Evolutionary conservation across 2,888 invertebrate species (phyloP).

Genomic region (Hemithea aestivaria): DNA sequence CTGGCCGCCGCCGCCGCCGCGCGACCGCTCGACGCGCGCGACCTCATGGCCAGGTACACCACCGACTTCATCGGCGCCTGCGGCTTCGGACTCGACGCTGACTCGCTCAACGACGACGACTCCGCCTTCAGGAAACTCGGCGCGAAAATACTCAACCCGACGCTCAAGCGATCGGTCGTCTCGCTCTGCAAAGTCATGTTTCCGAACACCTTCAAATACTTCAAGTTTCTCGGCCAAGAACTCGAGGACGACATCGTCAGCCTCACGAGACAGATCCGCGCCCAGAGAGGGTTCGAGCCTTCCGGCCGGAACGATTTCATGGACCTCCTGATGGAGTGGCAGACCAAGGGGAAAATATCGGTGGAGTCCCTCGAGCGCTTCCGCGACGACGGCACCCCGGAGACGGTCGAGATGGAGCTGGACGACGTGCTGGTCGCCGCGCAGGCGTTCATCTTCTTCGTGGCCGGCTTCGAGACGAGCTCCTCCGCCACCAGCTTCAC

Average conservation of each 20-base stretch:
- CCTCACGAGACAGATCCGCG: constrained; percentile 37
- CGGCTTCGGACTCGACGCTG: constrained; percentile 54
- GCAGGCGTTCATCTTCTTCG: constrained; percentile 58
- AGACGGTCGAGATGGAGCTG: constrained; percentile 37
- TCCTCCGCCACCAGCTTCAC: constrained; percentile 61
- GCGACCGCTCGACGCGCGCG: constrained; percentile 44
- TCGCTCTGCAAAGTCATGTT: constrained; percentile 42
- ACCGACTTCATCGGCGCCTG: constrained; percentile 60
- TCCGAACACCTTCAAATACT: constrained; percentile 37
- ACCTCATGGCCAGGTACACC: constrained; percentile 59
- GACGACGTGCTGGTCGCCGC: constrained; percentile 44
- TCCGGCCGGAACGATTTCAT: constrained; percentile 50
- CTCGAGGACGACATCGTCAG: constrained; percentile 42
- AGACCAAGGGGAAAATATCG: constrained; percentile 36
- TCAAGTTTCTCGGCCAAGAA: constrained; percentile 38
- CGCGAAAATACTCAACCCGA: constrained; percentile 35
- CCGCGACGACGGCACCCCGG: constrained; percentile 39
- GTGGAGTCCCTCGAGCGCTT: constrained; percentile 41
- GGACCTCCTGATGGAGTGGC: constrained; percentile 45
- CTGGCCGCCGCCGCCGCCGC: constrained; percentile 28
- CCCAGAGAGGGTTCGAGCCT: constrained; percentile 40
- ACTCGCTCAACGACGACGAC: constrained; percentile 47
- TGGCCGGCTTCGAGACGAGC: constrained; percentile 71
- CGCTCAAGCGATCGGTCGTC: constrained; percentile 29
- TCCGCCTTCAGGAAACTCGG: constrained; percentile 51